Percentiles rank a stretch among this genome's conserved stretches.
Conservation (phyloP, 2,797 vertebrate species). For the Nyctibius grandis region DNA sequence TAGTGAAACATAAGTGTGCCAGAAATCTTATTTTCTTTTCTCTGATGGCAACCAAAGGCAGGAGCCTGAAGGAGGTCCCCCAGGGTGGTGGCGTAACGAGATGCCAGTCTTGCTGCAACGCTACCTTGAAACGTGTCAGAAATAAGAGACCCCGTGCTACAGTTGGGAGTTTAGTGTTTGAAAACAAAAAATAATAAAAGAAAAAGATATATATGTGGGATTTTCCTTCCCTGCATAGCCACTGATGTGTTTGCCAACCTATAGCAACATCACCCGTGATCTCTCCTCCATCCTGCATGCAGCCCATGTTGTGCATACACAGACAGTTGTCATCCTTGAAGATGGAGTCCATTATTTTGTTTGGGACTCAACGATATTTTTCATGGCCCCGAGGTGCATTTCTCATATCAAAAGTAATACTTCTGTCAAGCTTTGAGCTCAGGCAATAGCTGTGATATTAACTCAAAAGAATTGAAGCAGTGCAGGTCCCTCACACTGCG, state of each 20-base stretch:
- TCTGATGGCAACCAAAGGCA: slow-evolving; percentile 31
- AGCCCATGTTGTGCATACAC: fast-evolving
- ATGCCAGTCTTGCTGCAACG: neutral
- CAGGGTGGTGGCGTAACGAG: neutral
- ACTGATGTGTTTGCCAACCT: neutral
- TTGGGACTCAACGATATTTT: neutral
- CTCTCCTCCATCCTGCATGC: neutral
- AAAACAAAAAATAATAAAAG: neutral
- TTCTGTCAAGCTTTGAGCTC: neutral
- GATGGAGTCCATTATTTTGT: fast-evolving
- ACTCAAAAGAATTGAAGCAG: neutral
- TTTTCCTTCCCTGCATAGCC: neutral
- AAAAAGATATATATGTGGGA: neutral
- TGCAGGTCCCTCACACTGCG: neutral
- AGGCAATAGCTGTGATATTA: neutral
- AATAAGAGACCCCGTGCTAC: neutral
- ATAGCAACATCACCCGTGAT: fast-evolving
- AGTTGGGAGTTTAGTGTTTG: neutral
- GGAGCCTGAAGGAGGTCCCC: neutral
- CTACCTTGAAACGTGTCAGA: neutral
- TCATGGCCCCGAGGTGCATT: neutral
- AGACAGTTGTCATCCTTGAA: neutral
- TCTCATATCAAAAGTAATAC: neutral
- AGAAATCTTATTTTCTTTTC: slow-evolving; percentile 30
- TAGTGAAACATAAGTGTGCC: slow-evolving; percentile 65